Base-by-base conservation (phyloP, 1,140 invertebrate genomes). In the Elymnias hypermnestra region DNA sequence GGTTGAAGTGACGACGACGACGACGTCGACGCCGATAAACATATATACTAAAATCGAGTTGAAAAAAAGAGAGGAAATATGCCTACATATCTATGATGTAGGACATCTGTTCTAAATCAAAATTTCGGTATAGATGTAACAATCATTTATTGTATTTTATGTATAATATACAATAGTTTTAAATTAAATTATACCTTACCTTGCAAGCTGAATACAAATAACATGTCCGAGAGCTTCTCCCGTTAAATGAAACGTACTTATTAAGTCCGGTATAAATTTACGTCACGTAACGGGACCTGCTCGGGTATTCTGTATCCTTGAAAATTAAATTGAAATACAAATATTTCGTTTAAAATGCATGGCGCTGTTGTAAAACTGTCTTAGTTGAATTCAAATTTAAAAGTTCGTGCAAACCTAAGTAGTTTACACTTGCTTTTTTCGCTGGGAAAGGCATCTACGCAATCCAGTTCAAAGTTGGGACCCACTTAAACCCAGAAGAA, bases 181-280 rank as follows among this genome's bases (percentile, higher is more conserved):
- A 48, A 48, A 48, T 31, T 40, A 35, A 48, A 33, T 40, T 40
- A 23, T 44, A 25, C n/a, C 22, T 12, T 33, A 41, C 23, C 5
- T 31, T 22, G 31, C 25, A 25, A 7, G 14, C 13, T 39, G 41
- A 39, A 51, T 51, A 51, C 47, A 46, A 51, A 40, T 36, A 22
- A 22, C 25, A 33, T 40, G 35, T 46, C 45, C 50, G 15, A 31
- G 42, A 39, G 26, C 37, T 18, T 37, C 41, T 48, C 26, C 26
- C 42, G 25, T 54, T 54, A 46, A 54, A 51, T 38, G 26, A 44
- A 51, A 49, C 10, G 38, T 26, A 44, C 39, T 52, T 49, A 54
- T 54, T 54, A 47, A 42, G 31, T 35, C 26, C 12, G 31, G 45
- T 66, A 53, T 57, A 72, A 57, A 70, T 66, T 70, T 66, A 29